Base-by-base conservation (phyloP, 2,797 vertebrate species). In the Lerista edwardsae region DNA sequence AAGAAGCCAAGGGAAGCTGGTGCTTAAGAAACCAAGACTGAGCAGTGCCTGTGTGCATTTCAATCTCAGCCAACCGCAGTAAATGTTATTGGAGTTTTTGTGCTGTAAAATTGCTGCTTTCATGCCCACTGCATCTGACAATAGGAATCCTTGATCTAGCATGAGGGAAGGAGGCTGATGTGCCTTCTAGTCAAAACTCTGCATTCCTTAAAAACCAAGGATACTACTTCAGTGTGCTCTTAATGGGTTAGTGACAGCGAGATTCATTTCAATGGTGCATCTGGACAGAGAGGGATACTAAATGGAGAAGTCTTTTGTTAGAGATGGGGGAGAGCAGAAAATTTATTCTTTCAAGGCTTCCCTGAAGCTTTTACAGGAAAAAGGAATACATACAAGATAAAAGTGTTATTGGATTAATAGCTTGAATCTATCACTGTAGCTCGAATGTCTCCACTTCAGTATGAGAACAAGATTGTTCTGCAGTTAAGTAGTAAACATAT, bases 61-160 rank as follows among this genome's bases (percentile, higher is more conserved):
- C 95, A 94, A 89, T 95, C 94, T 93, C 96, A 93, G 93, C 96
- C 94, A 91, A 93, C 96, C 91, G 91, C 91, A 91, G 95, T 95
- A 94, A 97, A 96, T 94, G 95, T 95, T 97, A 96, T 95, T 96
- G 97, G 95, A 97, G 95, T 95, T 97, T 96, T 93, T 97, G 95
- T 96, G 96, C 96, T 97, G 96, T 96, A 97, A 97, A 97, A 97
- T 97, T 96, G 95, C 96, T 95, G 95, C 97, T 97, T 97, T 97
- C 97, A 97, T 96, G 96, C 96, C 95, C 94, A 95, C 91, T 97
- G 97, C 96, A 94, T 96, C 96, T 91, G 94, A 97, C 97, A 97
- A 96, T 93, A 95, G 96, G 93, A 96, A 96, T 96, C 91, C 91
- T 94, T 87, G 92, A 94, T 92, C 92, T 91, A 87, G 90, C 82